phyloP scores from a whole-genome alignment of 2,888 invertebrate species.

The Leptarthrus brevirostris region DNA sequence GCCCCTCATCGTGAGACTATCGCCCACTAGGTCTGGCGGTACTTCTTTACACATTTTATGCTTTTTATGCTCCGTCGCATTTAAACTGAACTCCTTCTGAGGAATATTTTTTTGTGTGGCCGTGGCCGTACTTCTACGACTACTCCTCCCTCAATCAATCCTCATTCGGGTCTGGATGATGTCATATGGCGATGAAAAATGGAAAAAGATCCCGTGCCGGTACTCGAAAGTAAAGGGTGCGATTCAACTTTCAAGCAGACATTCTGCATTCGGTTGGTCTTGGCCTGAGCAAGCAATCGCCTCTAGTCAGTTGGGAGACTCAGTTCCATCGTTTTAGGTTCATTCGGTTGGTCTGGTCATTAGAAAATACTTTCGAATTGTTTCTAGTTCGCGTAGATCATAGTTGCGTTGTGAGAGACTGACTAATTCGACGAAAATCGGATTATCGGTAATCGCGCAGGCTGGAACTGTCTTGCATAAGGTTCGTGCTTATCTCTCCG shows the following conservation, averaged over 20 bases:
- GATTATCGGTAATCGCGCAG: background rate
- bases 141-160: constrained; percentile 43
- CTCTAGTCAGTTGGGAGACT: constrained; percentile 22
- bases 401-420: too few species aligned
- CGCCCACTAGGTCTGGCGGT: constrained; percentile 38
- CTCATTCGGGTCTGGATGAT: constrained; percentile 23
- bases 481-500: too few species aligned
- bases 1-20: constrained; percentile 11
- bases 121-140: background rate
- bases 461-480: background rate
- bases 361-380: background rate
- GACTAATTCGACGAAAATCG: background rate
- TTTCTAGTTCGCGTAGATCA: background rate
- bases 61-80: background rate
- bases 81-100: background rate
- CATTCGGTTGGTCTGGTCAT: background rate
- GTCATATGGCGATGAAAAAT: constrained; percentile 41
- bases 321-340: constrained; percentile 9
- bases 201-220: constrained; percentile 1
- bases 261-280: constrained; percentile 31
- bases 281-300: background rate
- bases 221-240: constrained; percentile 20
- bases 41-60: constrained; percentile 9
- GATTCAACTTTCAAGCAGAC: background rate
- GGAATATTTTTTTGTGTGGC: constrained; percentile 14